These are phyloP conservation scores for Rhagophthalmus giganteus DNA, from an alignment of 2,888 invertebrate species.

Conservation along the genomic window DNA sequence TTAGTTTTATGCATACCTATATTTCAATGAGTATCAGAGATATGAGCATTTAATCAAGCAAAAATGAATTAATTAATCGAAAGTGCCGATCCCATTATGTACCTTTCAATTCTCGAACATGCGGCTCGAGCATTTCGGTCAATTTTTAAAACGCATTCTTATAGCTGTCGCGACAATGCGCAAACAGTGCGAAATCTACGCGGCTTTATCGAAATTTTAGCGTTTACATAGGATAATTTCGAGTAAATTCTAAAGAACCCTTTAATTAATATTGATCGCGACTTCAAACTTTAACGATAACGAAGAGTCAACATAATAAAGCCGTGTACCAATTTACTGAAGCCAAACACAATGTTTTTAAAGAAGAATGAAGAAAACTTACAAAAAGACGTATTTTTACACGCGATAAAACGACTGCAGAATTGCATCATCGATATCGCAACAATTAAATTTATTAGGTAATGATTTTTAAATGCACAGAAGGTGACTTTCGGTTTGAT, in stretches of 20 bases:
- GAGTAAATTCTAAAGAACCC: not conserved
- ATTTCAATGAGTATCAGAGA: not conserved
- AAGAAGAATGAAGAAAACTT: constrained; percentile 1
- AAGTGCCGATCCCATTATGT: not conserved
- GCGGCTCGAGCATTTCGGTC: too few species aligned
- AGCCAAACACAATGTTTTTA: constrained; percentile 3
- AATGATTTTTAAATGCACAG: too few species aligned
- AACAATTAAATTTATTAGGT: not conserved
- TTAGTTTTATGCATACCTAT: not conserved
- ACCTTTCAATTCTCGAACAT: not conserved
- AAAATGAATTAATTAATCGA: not conserved
- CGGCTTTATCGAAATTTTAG: not conserved
- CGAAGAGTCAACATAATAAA: constrained; percentile 3
- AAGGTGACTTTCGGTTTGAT: too few species aligned
- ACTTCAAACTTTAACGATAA: not conserved
- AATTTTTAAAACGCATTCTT: too few species aligned
- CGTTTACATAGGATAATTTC: not conserved
- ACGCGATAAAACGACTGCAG: not conserved
- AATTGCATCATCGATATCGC: not conserved
- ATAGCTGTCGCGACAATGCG: too few species aligned
- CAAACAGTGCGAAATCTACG: too few species aligned
- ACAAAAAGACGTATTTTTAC: constrained; percentile 1
- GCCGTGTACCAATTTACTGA: constrained; percentile 5
- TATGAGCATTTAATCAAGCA: not conserved
- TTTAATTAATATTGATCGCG: not conserved